Percentiles rank a stretch among this genome's conserved stretches.
Conservation (phyloP, 1,140 invertebrate species). For the Orussus abietinus region DNA sequence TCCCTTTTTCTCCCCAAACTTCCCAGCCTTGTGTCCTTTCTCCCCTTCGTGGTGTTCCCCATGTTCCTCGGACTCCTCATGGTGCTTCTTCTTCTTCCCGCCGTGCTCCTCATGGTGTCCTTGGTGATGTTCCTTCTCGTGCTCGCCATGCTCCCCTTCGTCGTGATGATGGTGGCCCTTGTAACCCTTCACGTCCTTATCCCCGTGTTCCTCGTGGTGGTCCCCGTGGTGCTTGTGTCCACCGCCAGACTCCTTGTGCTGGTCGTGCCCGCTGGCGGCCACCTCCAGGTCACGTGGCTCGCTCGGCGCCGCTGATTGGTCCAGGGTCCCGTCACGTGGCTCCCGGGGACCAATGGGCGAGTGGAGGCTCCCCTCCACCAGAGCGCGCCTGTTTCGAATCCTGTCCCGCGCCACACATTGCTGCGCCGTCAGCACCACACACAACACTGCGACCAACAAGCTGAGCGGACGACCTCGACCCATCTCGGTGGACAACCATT, state of each 20-base stretch:
- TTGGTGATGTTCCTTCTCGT: constrained; percentile 53
- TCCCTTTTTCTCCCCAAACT: constrained; percentile 66
- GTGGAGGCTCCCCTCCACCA: no score
- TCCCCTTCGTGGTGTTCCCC: constrained; percentile 59
- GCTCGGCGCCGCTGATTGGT: no score
- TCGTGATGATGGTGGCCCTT: constrained; percentile 65
- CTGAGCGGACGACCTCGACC: neutral
- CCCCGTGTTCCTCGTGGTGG: constrained; percentile 61
- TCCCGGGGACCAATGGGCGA: no score
- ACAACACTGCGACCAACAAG: neutral
- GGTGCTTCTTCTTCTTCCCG: constrained; percentile 58
- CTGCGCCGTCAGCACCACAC: constrained; percentile 2
- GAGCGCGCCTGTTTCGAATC: neutral
- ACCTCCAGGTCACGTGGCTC: constrained; percentile 47
- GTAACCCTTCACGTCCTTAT: constrained; percentile 56
- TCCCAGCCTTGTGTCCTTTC: constrained; percentile 63
- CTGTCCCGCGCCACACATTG: constrained; percentile 11
- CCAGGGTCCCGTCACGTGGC: no score
- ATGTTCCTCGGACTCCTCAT: constrained; percentile 59
- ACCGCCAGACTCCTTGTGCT: constrained; percentile 60
- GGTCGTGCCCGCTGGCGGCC: constrained; percentile 52
- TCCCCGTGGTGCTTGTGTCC: constrained; percentile 62
- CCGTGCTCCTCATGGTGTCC: constrained; percentile 60
- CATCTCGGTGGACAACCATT: constrained; percentile 13
- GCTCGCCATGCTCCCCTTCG: constrained; percentile 64